Evolutionary conservation across 2,113 vertebrate genomes (phyloP).

Genomic region (Sigmodon hispidus): DNA sequence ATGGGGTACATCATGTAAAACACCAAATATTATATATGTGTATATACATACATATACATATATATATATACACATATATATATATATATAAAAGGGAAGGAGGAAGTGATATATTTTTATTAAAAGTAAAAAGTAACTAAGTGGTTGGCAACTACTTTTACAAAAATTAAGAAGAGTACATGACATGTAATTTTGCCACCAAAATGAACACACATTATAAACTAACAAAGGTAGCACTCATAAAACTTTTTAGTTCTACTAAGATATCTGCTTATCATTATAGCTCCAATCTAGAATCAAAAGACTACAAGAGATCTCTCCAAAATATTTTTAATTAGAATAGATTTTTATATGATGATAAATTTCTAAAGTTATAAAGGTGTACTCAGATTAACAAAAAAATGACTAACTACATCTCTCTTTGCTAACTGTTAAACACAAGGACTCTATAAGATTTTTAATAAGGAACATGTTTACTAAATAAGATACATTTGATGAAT

Average conservation of each 20-base stretch:
- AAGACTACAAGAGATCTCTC: background rate
- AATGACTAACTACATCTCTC: background rate
- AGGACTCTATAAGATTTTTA: background rate
- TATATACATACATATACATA: too few relatives aligned
- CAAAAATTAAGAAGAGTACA: background rate
- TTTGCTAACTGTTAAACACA: background rate
- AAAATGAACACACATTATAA: background rate
- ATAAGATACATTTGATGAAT: background rate
- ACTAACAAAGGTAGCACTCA: background rate
- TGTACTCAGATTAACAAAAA: background rate
- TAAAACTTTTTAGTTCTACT: background rate
- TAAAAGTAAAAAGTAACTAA: too few relatives aligned
- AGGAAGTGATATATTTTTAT: too few relatives aligned
- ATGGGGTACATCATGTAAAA: too few relatives aligned
- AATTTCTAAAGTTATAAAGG: background rate
- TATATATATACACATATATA: too few relatives aligned
- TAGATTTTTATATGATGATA: background rate
- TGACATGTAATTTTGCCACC: background rate
- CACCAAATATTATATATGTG: too few relatives aligned
- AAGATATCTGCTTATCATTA: background rate
- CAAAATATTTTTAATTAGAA: background rate
- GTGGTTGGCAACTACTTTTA: background rate
- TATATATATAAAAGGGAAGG: too few relatives aligned
- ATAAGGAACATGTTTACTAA: background rate
- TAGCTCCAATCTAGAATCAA: background rate